A percentile compares a stretch with the other conserved stretches of the same genome.
These are phyloP conservation scores for Colletes collaris DNA, from an alignment of 2,888 invertebrate genomes.

Conservation along the genomic window DNA sequence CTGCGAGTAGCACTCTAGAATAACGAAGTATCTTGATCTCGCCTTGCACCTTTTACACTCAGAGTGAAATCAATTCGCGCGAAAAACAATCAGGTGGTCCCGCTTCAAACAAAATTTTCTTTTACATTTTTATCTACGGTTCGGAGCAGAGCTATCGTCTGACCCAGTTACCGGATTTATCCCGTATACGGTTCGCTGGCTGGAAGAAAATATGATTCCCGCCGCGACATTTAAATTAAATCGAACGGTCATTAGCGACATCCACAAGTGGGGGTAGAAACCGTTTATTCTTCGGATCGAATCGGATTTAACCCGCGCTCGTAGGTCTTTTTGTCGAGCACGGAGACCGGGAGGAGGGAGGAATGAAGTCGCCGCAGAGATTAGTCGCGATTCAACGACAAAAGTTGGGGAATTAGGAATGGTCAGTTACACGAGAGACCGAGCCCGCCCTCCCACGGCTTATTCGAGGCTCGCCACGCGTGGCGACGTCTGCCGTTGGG, in stretches of 20 bases:
- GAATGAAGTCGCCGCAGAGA: slow-evolving; percentile 32
- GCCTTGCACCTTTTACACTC: too few relatives aligned
- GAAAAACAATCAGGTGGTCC: too few relatives aligned
- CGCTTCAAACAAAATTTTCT: too few relatives aligned
- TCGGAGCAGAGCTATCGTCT: too few relatives aligned
- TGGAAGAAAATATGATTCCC: too few relatives aligned
- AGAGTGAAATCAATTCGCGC: too few relatives aligned
- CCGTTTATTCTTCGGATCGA: slow-evolving; percentile 23
- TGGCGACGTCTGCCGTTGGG: slow-evolving; percentile 53
- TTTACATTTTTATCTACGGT: too few relatives aligned
- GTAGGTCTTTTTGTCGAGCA: not conserved
- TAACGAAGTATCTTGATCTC: too few relatives aligned
- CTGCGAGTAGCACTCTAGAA: too few relatives aligned
- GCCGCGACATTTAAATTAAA: not conserved
- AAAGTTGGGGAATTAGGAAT: slow-evolving; percentile 67
- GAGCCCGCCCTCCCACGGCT: slow-evolving; percentile 39
- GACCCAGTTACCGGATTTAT: too few relatives aligned
- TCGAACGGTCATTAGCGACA: slow-evolving; percentile 19
- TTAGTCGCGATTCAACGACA: slow-evolving; percentile 34
- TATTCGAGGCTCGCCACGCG: slow-evolving; percentile 49
- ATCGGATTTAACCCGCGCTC: slow-evolving; percentile 17
- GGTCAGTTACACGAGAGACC: slow-evolving; percentile 71
- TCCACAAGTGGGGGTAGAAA: slow-evolving; percentile 14
- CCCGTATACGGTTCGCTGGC: too few relatives aligned
- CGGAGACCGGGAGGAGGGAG: slow-evolving; percentile 5